A percentile compares a stretch with the other conserved stretches of the same genome.
Conservation (phyloP, 2,113 vertebrate species). For the Sorex araneus region DNA sequence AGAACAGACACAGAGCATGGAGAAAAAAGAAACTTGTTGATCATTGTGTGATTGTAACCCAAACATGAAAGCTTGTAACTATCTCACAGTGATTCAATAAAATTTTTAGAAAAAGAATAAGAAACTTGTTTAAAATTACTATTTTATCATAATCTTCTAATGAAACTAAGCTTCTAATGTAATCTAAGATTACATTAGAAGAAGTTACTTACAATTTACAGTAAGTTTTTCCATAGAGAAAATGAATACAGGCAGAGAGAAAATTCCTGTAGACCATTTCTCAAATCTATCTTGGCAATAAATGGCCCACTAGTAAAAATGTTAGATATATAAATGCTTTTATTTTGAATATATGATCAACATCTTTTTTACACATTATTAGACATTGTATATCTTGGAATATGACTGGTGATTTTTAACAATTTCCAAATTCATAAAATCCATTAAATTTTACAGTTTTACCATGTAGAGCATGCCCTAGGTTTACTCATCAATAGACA, state of each 20-base stretch:
- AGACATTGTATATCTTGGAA: neutral
- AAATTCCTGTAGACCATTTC: neutral
- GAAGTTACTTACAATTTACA: slow-evolving; percentile 8
- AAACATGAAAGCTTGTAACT: too few relatives aligned
- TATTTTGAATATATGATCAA: neutral
- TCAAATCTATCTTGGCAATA: slow-evolving; percentile 1
- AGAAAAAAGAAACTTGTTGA: neutral
- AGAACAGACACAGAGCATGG: neutral
- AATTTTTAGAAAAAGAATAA: too few relatives aligned
- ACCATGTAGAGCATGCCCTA: neutral
- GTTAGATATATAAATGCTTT: slow-evolving; percentile 14
- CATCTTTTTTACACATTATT: slow-evolving; percentile 9
- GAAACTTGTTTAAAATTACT: too few relatives aligned
- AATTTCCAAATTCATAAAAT: slow-evolving; percentile 45
- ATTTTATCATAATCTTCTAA: neutral
- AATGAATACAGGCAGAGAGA: neutral
- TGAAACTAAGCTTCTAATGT: neutral
- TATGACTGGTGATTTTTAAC: neutral
- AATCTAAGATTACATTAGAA: neutral
- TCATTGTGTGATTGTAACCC: too few relatives aligned
- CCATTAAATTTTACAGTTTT: neutral
- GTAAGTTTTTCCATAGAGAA: neutral
- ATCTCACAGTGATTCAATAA: too few relatives aligned
- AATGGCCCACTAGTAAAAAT: neutral
- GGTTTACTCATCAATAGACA: neutral